phyloP scores from a whole-genome alignment of 2,888 invertebrate genomes.

The Drosophila putrida region DNA sequence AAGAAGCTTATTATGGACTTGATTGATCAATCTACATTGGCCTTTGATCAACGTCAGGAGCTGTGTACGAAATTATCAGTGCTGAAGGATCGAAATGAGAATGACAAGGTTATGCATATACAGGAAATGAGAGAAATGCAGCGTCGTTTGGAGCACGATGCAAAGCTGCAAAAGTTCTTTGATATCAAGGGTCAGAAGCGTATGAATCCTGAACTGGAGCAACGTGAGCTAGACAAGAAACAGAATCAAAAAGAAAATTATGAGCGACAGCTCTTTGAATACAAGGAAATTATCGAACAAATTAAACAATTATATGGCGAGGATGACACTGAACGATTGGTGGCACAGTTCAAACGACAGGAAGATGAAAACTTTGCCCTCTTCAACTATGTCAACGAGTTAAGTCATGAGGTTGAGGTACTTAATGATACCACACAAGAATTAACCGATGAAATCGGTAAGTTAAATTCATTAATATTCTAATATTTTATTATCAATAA shows the following conservation, averaged over 20 bases:
- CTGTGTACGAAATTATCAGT: constrained; percentile 92
- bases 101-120: constrained; percentile 89
- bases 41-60: constrained; percentile 95
- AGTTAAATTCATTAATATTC: neutral
- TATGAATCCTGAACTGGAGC: constrained; percentile 90
- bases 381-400: constrained; percentile 95
- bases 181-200: constrained; percentile 93
- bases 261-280: constrained; percentile 90
- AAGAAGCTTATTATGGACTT: constrained; percentile 94
- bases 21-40: constrained; percentile 94
- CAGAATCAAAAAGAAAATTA: constrained; percentile 89
- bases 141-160: constrained; percentile 93
- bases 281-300: constrained; percentile 91
- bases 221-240: constrained; percentile 90
- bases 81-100: constrained; percentile 91
- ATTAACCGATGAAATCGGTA: constrained; percentile 89
- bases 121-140: constrained; percentile 95
- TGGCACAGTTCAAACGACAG: constrained; percentile 91
- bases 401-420: constrained; percentile 93
- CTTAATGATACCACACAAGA: constrained; percentile 89
- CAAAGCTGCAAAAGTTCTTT: constrained; percentile 93
- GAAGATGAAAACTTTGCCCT: constrained; percentile 97
- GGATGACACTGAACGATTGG: constrained; percentile 89
- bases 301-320: constrained; percentile 89
- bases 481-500: neutral